These are phyloP conservation scores for Ammospiza maritima DNA, from an alignment of 2,797 vertebrate genomes.

Conservation along the genomic window DNA sequence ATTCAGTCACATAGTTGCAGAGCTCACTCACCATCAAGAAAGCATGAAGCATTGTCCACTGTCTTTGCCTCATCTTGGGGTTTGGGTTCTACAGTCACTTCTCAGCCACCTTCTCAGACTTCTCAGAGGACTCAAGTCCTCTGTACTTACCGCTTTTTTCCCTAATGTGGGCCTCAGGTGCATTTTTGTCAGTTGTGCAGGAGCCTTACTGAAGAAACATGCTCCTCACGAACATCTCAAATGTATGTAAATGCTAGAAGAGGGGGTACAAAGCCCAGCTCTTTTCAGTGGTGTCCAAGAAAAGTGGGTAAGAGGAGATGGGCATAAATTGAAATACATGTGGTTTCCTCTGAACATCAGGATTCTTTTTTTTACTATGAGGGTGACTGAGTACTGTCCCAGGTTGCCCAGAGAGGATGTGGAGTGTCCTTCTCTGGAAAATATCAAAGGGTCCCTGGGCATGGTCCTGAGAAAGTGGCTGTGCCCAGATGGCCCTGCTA, in stretches of 20 bases:
- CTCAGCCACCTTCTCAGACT: background rate
- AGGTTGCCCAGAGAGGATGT: background rate
- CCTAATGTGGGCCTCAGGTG: background rate
- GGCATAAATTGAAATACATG: background rate
- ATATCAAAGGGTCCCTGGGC: background rate
- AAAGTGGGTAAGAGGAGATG: background rate
- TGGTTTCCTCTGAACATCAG: background rate
- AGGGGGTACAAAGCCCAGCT: background rate
- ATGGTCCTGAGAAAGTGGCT: background rate
- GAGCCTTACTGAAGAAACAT: background rate
- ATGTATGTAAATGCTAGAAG: background rate
- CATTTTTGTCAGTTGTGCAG: background rate
- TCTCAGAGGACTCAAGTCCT: background rate
- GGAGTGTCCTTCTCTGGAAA: background rate
- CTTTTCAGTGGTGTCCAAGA: background rate
- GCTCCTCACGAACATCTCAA: background rate
- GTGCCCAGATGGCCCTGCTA: background rate
- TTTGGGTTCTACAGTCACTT: background rate
- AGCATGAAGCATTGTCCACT: background rate
- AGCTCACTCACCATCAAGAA: background rate
- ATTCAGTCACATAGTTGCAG: background rate
- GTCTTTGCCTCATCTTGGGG: rapidly evolving
- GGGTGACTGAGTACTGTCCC: background rate
- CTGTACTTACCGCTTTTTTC: background rate
- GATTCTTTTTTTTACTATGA: background rate